Conservation (phyloP, 2,113 vertebrate species). For the Machaerirhynchus nigripectus region DNA sequence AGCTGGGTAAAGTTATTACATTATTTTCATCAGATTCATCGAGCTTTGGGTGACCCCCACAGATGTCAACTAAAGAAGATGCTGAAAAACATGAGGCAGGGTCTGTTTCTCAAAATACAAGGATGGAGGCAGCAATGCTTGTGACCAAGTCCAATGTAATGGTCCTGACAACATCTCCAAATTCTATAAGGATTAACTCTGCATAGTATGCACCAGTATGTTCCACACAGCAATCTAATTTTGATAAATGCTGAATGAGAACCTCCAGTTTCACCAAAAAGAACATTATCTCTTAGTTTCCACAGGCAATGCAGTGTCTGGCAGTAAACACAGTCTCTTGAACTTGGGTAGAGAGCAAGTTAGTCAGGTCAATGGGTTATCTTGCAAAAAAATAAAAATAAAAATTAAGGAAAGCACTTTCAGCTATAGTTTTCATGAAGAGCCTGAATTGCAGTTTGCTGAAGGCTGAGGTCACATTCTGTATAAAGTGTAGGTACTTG, state of each 20-base stretch:
- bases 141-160: background rate
- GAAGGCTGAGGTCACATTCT: background rate
- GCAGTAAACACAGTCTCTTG: background rate
- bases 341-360: background rate
- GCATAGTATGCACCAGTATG: too few relatives aligned
- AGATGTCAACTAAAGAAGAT: background rate
- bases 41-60: background rate
- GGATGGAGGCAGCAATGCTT: background rate
- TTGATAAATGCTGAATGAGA: background rate
- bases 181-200: background rate
- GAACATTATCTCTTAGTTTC: background rate
- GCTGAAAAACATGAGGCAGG: background rate
- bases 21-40: background rate
- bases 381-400: background rate
- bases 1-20: background rate
- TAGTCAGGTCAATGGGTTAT: background rate
- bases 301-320: background rate
- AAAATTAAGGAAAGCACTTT: background rate
- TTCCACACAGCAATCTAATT: background rate
- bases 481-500: background rate
- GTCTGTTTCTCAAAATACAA: background rate
- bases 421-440: background rate
- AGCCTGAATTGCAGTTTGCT: background rate
- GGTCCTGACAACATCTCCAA: background rate
- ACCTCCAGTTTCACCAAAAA: background rate